These are phyloP conservation scores for human DNA, from an alignment of 2,113 vertebrate species.

Conservation along the genomic window GRCh38 chr18:64387001-64387500, in stretches of 20 bases:
- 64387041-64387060: not conserved
- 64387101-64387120: conserved; percentile 68
- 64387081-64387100: conserved; percentile 55
- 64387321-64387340: not conserved
- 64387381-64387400: not conserved
- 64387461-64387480: not conserved
- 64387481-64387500: not conserved
- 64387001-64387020: conserved; percentile 38
- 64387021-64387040: not conserved
- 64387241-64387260: conserved; percentile 73
- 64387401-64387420: not conserved
- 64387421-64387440: not conserved
- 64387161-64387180: conserved; percentile 54
- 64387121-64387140: conserved; percentile 53
- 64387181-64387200: conserved; percentile 65
- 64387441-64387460: conserved; percentile 23
- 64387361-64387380: conserved; percentile 17
- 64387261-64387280: conserved; percentile 34
- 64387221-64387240: conserved; percentile 54
- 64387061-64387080: conserved; percentile 16
- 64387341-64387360: conserved; percentile 33
- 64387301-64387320: conserved; percentile 62
- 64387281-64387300: conserved; percentile 66
- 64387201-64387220: conserved; percentile 66
- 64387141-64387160: conserved; percentile 62